Base-by-base conservation (phyloP, 1,140 invertebrate genomes). In the Cotesia vestalis region DNA sequence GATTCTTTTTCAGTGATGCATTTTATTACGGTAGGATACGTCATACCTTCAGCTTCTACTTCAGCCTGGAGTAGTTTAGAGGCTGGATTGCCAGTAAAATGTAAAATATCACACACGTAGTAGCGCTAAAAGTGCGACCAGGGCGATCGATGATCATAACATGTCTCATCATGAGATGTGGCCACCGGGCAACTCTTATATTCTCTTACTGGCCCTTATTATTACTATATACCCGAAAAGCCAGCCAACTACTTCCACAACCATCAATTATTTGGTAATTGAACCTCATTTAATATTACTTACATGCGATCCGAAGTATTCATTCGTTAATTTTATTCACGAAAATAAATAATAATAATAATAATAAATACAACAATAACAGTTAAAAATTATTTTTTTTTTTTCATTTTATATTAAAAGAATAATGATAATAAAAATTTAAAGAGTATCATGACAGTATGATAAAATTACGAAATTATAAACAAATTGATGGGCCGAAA, bases 211-310 rank as follows among this genome's bases (percentile, higher is more conserved):
- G 69, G 55, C 35, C 53, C 71, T 75, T 20, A 74, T 77, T 77
- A 77, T 78, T 77, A 79, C 66, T 27, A 27, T 27, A 27, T 27
- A 27, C 40, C 71, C 75, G 73, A 78, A 81, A 79, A 77, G 73
- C 73, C 76, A 77, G 62, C 61, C 62, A 79, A 27, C 27, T 27
- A 27, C 27, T 27, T 27, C 27, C 77, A 78, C 40, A 46, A 79
- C 73, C 74, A 73, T 72, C 78, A 80, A 81, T 81, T 76, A 80
- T 79, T 77, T 57, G n/a, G 78, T 78, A 71, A 79, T 80, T 72
- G 73, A 78, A 66, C 53, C 34, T 34, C 51, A 57, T 67, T 67
- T 67, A 67, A 67, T 67, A 67, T 27, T 67, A 52, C 51, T 35
- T 53, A 38, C 34, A 20, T 60, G 20, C 14, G 17, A 67, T 67